Conservation (phyloP, 2,797 vertebrate species). For the Pipistrellus nathusii region DNA sequence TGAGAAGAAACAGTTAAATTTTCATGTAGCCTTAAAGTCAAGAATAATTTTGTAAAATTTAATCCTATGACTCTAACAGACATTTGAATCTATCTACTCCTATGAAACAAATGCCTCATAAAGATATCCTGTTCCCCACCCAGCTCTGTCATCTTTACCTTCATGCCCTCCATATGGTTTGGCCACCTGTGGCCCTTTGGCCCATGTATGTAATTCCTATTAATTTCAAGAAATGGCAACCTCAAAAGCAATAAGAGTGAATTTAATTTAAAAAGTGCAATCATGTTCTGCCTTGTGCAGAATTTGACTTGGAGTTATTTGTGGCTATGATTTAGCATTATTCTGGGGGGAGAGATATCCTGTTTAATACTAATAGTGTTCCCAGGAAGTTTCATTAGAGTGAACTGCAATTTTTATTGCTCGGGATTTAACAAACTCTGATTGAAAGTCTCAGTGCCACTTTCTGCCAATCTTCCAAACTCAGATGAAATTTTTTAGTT, state of each 20-base stretch:
- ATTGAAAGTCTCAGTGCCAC: conserved; percentile 82
- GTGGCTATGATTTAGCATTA: conserved; percentile 81
- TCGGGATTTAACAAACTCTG: conserved; percentile 83
- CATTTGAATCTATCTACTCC: background rate
- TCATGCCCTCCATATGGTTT: background rate
- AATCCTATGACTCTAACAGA: background rate
- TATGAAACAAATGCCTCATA: background rate
- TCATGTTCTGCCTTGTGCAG: conserved; percentile 75
- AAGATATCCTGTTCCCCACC: background rate
- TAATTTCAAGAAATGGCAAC: conserved; percentile 74
- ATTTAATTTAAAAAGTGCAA: conserved; percentile 81
- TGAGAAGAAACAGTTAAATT: background rate
- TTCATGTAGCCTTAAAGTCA: background rate
- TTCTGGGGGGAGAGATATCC: conserved; percentile 75
- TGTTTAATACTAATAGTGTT: conserved; percentile 87
- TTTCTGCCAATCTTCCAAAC: conserved; percentile 77
- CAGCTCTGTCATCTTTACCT: background rate
- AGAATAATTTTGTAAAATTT: background rate
- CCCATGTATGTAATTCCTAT: conserved; percentile 48
- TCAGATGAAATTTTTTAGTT: conserved; percentile 75
- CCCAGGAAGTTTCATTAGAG: conserved; percentile 87
- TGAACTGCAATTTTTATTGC: conserved; percentile 87
- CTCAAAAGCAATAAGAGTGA: conserved; percentile 74
- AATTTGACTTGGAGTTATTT: conserved; percentile 74
- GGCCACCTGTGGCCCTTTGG: background rate